These are phyloP conservation scores for Pseudoips prasinana DNA, from an alignment of 2,888 invertebrate genomes.

Conservation along the genomic window DNA sequence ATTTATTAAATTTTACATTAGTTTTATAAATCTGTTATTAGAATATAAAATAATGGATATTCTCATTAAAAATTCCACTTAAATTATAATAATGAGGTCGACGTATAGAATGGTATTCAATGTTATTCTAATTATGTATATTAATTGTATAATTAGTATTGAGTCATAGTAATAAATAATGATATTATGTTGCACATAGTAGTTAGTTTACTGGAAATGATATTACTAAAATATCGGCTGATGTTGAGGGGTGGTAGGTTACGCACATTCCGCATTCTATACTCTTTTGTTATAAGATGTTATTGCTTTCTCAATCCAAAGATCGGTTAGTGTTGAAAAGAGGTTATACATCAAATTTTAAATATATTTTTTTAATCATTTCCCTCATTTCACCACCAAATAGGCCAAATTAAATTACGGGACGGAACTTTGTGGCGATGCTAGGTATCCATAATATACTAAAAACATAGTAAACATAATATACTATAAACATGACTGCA, in stretches of 20 bases:
- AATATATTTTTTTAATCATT: too few species aligned
- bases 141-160: conserved; percentile 48
- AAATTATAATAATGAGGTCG: conserved; percentile 42
- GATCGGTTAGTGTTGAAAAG: conserved; percentile 54
- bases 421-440: too few species aligned
- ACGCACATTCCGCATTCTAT: conserved; percentile 65
- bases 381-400: too few species aligned
- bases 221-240: conserved; percentile 26
- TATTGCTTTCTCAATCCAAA: conserved; percentile 67
- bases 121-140: conserved; percentile 59
- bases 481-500: too few species aligned
- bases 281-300: conserved; percentile 47
- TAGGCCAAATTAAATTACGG: too few species aligned
- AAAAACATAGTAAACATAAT: too few species aligned
- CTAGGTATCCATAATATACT: too few species aligned
- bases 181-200: conserved; percentile 56
- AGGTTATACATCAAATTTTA: conserved; percentile 16
- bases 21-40: conserved; percentile 48
- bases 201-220: conserved; percentile 31
- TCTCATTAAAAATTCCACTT: conserved; percentile 60
- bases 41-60: conserved; percentile 41
- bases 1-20: conserved; percentile 62
- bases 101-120: conserved; percentile 59
- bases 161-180: conserved; percentile 56
- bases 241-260: conserved; percentile 20